A percentile compares a stretch with the other conserved stretches of the same genome.
phyloP scores from a whole-genome alignment of 2,888 invertebrate genomes.

The Drosophila sordidula region DNA sequence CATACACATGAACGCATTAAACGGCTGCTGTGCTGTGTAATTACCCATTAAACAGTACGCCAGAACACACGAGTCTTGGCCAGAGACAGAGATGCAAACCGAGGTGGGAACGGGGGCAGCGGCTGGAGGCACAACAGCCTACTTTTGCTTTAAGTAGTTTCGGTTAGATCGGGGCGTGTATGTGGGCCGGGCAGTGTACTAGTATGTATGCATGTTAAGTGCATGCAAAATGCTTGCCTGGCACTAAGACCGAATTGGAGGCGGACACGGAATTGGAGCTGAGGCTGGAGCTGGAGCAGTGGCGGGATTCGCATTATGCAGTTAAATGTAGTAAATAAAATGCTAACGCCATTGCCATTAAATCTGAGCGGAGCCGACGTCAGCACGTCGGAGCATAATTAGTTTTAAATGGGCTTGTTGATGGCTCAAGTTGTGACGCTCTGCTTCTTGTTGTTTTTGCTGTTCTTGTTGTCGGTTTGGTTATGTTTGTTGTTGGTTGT shows the following conservation, averaged over 20 bases:
- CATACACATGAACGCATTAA: slow-evolving; percentile 53
- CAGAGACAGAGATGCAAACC: slow-evolving; percentile 8
- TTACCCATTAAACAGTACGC: slow-evolving; percentile 75
- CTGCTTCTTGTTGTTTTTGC: not conserved
- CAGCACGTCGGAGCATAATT: slow-evolving; percentile 74
- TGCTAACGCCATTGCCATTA: slow-evolving; percentile 73
- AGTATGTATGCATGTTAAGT: slow-evolving; percentile 45
- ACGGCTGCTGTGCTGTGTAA: slow-evolving; percentile 72
- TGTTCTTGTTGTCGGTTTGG: slow-evolving; percentile 7
- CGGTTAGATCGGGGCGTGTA: slow-evolving; percentile 43
- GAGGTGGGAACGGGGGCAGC: slow-evolving; percentile 8
- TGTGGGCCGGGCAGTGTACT: slow-evolving; percentile 13
- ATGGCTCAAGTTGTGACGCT: slow-evolving; percentile 53
- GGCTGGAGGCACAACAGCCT: slow-evolving; percentile 52
- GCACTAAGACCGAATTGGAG: slow-evolving; percentile 44
- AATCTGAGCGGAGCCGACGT: slow-evolving; percentile 56
- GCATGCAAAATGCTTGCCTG: slow-evolving; percentile 70
- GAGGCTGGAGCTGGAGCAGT: not conserved
- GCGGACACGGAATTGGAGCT: slow-evolving; percentile 9
- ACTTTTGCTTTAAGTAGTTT: slow-evolving; percentile 73
- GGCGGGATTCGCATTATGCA: slow-evolving; percentile 62
- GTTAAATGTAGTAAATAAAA: slow-evolving; percentile 81
- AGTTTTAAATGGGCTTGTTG: slow-evolving; percentile 74
- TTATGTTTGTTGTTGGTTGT: slow-evolving; percentile 9
- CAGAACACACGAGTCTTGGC: slow-evolving; percentile 47